These are phyloP conservation scores for Cosmia trapezina DNA, from an alignment of 2,888 invertebrate genomes.

Conservation along the genomic window DNA sequence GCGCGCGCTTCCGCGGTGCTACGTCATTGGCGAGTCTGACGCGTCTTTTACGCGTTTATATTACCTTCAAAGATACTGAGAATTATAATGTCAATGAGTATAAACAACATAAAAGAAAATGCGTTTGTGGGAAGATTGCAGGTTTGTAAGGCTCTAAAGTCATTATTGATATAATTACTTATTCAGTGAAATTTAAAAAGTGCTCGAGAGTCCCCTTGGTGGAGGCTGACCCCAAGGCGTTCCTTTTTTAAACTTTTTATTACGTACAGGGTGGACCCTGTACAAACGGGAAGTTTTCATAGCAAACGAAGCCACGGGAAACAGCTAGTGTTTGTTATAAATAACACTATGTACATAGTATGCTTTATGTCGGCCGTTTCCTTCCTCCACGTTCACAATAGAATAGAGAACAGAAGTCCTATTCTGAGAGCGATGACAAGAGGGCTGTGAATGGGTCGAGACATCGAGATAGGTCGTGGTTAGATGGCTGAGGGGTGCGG, in stretches of 20 bases:
- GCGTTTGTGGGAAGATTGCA: too few relatives aligned
- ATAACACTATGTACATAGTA: constrained; percentile 19
- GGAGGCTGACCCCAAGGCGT: background rate
- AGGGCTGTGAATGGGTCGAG: background rate
- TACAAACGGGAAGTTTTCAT: background rate
- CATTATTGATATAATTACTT: too few relatives aligned
- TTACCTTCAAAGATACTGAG: constrained; percentile 17
- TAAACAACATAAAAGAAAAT: too few relatives aligned
- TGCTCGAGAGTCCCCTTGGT: too few relatives aligned
- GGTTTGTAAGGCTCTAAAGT: too few relatives aligned
- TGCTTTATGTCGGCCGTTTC: constrained; percentile 17
- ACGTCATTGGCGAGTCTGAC: constrained; percentile 26
- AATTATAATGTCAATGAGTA: background rate
- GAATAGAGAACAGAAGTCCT: constrained; percentile 10
- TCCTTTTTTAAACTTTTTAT: background rate
- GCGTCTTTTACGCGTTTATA: constrained; percentile 19
- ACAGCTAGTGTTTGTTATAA: constrained; percentile 23
- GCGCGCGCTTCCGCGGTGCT: constrained; percentile 46
- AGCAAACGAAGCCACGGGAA: constrained; percentile 14
- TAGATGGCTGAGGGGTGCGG: too few relatives aligned
- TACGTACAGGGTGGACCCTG: too few relatives aligned
- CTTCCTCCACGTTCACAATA: constrained; percentile 18
- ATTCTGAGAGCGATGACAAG: background rate
- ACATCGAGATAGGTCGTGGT: background rate
- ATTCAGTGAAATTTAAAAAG: too few relatives aligned